These are phyloP conservation scores for roundworm (Caenorhabditis elegans) DNA, from an alignment of 1,140 invertebrate species.

Conservation along the genomic window DNA sequence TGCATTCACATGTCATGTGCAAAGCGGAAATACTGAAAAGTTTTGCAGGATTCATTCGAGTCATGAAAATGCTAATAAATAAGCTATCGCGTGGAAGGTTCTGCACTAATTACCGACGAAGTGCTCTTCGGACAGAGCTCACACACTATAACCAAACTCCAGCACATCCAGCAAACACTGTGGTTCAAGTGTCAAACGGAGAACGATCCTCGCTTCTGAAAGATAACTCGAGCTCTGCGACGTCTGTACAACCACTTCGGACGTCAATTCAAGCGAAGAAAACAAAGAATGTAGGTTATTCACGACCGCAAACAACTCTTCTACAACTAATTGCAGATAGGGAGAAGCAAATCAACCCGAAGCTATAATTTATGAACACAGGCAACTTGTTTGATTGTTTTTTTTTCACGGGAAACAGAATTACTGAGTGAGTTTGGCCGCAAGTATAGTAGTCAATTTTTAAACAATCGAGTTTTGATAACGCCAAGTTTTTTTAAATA, in stretches of 20 bases:
- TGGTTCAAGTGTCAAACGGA: neutral
- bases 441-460: no score
- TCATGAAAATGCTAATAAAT: conserved; percentile 39
- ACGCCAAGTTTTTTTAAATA: no score
- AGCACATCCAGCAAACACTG: neutral
- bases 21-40: neutral
- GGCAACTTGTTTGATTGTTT: neutral
- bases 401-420: neutral
- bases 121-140: conserved; percentile 25
- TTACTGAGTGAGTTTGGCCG: neutral
- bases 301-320: neutral
- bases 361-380: neutral
- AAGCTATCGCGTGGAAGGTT: conserved; percentile 28
- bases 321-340: conserved; percentile 24
- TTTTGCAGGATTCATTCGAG: conserved; percentile 45
- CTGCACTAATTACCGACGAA: neutral
- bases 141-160: conserved; percentile 14
- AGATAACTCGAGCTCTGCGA: neutral
- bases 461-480: no score
- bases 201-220: neutral
- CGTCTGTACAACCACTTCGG: neutral
- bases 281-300: neutral
- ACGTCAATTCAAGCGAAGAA: conserved; percentile 13
- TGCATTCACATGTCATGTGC: neutral
- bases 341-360: neutral